Conservation (phyloP, 1,140 invertebrate species). For the Propsilocerus akamusi region DNA sequence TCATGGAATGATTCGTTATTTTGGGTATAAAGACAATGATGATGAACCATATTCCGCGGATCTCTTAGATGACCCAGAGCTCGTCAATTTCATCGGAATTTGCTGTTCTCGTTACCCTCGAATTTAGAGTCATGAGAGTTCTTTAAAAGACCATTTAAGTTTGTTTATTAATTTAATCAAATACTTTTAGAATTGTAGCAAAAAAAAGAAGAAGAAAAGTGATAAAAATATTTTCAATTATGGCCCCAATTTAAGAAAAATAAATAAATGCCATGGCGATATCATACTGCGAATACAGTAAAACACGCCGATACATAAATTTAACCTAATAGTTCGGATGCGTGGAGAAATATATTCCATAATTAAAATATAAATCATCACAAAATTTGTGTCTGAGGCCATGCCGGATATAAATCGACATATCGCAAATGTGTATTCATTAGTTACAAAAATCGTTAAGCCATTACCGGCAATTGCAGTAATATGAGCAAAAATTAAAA, state of each 20-base stretch:
- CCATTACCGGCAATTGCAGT: conserved; percentile 33
- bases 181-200: no score
- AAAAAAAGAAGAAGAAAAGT: no score
- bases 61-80: conserved; percentile 83
- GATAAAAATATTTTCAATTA: no score
- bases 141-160: no score
- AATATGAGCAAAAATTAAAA: conserved; percentile 31
- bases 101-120: conserved; percentile 81
- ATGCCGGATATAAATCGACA: conserved; percentile 33
- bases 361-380: conserved; percentile 43
- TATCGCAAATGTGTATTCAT: conserved; percentile 27
- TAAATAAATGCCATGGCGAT: no score
- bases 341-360: conserved; percentile 37
- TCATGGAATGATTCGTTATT: conserved; percentile 22
- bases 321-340: conserved; percentile 35
- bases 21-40: neutral
- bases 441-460: conserved; percentile 29
- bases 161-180: no score
- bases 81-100: conserved; percentile 79
- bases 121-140: no score
- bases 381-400: conserved; percentile 37
- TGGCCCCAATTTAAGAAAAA: no score
- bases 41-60: conserved; percentile 59
- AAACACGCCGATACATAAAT: conserved; percentile 37
- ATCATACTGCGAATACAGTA: conserved; percentile 33